Evolutionary conservation across 2,113 vertebrate genomes (phyloP).

Genomic region (Ptychochromis oligacanthus): DNA sequence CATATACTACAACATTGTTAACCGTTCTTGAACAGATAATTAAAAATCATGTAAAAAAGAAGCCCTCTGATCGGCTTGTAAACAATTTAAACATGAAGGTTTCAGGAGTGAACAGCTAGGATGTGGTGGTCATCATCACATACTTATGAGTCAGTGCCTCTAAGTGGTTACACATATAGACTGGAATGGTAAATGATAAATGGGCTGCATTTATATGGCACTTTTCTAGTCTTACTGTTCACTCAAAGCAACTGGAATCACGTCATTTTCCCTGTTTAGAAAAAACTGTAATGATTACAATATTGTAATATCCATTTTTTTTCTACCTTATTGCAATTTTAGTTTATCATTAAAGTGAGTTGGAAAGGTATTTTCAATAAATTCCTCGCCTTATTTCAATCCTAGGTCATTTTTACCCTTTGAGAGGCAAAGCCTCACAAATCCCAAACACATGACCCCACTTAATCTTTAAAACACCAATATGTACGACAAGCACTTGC

Average conservation of each 20-base stretch:
- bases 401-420: conserved; percentile 55
- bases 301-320: not conserved
- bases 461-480: conserved; percentile 67
- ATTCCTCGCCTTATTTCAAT: conserved; percentile 27
- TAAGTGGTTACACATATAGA: conserved; percentile 14
- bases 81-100: conserved; percentile 14
- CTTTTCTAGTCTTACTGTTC: not conserved
- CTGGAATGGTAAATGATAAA: conserved; percentile 3
- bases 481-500: conserved; percentile 34
- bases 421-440: conserved; percentile 74
- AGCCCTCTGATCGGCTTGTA: conserved; percentile 14
- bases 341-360: not conserved
- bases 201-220: not conserved
- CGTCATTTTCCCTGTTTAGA: not conserved
- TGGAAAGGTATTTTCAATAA: not conserved
- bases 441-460: conserved; percentile 78
- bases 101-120: conserved; percentile 31
- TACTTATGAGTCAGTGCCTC: conserved; percentile 40
- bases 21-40: not conserved
- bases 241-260: conserved; percentile 3
- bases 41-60: not conserved
- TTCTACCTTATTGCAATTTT: not conserved
- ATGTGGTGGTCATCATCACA: conserved; percentile 26
- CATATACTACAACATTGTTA: not conserved
- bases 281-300: not conserved